These are phyloP conservation scores for Oreochromis spilurus DNA, from an alignment of 2,113 vertebrate genomes.

Conservation along the genomic window DNA sequence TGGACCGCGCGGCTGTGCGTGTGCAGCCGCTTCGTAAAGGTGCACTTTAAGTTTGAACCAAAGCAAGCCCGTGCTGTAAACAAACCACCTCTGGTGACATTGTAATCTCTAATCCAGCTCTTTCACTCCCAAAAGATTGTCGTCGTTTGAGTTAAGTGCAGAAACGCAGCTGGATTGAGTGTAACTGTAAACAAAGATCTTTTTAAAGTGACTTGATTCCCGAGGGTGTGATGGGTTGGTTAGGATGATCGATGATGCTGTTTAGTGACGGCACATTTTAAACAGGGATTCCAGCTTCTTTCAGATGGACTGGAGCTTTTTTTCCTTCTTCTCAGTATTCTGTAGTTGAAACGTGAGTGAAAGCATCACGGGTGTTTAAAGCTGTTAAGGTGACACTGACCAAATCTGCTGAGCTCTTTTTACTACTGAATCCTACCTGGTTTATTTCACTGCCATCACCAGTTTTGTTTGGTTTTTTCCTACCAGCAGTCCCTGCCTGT, in stretches of 20 bases:
- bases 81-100: not conserved
- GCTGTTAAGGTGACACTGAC: not conserved
- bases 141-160: not conserved
- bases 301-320: not conserved
- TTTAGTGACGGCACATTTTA: not conserved
- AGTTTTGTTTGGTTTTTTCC: not conserved
- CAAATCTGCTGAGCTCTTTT: not conserved
- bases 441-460: not conserved
- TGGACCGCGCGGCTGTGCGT: not conserved
- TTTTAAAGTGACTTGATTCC: not conserved
- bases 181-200: not conserved
- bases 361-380: not conserved
- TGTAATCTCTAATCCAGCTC: not conserved
- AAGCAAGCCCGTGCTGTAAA: constrained; percentile 15
- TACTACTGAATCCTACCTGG: not conserved
- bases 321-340: not conserved
- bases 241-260: not conserved
- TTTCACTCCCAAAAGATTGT: not conserved
- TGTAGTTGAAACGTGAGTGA: not conserved
- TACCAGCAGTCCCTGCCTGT: not conserved
- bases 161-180: not conserved
- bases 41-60: constrained; percentile 48
- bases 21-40: not conserved
- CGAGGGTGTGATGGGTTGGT: not conserved
- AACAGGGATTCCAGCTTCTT: not conserved